Base-by-base conservation (phyloP, 2,113 vertebrate genomes). In the Zingel zingel region DNA sequence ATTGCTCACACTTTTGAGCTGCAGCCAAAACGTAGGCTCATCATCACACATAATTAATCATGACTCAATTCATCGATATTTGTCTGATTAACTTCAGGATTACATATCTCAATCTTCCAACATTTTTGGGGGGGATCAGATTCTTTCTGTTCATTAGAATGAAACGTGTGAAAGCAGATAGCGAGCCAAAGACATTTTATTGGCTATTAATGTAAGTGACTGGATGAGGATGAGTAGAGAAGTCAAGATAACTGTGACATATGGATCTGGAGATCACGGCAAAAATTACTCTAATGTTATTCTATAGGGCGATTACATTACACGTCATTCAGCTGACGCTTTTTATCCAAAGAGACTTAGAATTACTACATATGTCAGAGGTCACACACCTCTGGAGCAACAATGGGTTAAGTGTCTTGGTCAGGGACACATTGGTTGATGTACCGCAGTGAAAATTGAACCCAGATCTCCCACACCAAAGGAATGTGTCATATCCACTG, bases 261-360 rank as follows among this genome's bases (percentile, higher is more conserved):
- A 90, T 84, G 73, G 66, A 80, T 77, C 56, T 63, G 18, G 23
- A 90, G 83, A 91, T 72, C 77, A 89, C 90, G 82, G 82, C 80
- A 68, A 76, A 57, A 88, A 88, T 77, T 39, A 68, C 47, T 84
- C 58, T n/a, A 16, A 2, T 86, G 84, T 75, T 85, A 70, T 84
- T 84, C 56, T 74, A 68, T 51, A 78, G 39, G 30, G 25, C 6
- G 16, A 27, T 27, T 27, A 27, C 27, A 27, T 27, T 27, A 27
- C 27, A 27, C 3, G 27, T 27, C 25, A 25, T 25, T 25, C 2
- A 27, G 27, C 27, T 27, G 27, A 27, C 27, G 3, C 2, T 27
- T 27, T 27, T 27, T 27, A 27, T 27, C 27, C 27, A 27, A 27
- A 27, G 27, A 2, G 2, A 27, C 27, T 27, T 27, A 27, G 2